Conservation (phyloP, 2,113 vertebrate genomes). For the Callochromis pleurospilus region DNA sequence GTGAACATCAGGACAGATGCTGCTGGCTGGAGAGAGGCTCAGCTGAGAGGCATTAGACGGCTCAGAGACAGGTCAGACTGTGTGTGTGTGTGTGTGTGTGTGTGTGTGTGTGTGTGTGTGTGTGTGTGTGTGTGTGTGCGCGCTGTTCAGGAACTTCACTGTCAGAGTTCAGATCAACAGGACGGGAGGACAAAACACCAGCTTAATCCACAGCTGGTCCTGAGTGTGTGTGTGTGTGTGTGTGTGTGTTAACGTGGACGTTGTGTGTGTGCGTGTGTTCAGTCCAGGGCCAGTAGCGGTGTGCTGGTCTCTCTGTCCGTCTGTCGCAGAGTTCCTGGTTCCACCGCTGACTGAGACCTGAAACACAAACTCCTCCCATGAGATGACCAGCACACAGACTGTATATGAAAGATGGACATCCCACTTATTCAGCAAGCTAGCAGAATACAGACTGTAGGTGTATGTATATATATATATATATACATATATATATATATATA, state of each 20-base stretch:
- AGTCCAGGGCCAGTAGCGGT: conserved; percentile 57
- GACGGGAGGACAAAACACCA: not conserved
- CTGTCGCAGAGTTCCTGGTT: conserved; percentile 45
- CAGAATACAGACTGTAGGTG: fast-evolving
- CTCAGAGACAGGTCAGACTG: conserved; percentile 28
- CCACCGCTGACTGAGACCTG: conserved; percentile 61
- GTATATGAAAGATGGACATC: not conserved
- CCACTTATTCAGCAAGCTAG: not conserved
- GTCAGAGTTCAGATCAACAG: not conserved
- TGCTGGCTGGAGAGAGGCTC: conserved; percentile 10
- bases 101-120: not conserved
- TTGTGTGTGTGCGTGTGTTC: not conserved
- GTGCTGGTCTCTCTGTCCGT: conserved; percentile 56
- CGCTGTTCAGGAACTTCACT: not conserved
- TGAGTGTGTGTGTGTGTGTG: not conserved
- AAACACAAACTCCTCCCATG: not conserved
- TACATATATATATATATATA: fast-evolving
- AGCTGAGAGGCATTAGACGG: conserved; percentile 7
- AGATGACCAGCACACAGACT: not conserved
- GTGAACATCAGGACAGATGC: conserved; percentile 15
- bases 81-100: not conserved
- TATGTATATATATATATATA: fast-evolving
- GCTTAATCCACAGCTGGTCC: not conserved
- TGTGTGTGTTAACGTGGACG: not conserved
- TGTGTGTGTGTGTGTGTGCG: not conserved